Evolutionary conservation across 1,140 invertebrate species (phyloP).

Genomic region (Eciton burchellii): DNA sequence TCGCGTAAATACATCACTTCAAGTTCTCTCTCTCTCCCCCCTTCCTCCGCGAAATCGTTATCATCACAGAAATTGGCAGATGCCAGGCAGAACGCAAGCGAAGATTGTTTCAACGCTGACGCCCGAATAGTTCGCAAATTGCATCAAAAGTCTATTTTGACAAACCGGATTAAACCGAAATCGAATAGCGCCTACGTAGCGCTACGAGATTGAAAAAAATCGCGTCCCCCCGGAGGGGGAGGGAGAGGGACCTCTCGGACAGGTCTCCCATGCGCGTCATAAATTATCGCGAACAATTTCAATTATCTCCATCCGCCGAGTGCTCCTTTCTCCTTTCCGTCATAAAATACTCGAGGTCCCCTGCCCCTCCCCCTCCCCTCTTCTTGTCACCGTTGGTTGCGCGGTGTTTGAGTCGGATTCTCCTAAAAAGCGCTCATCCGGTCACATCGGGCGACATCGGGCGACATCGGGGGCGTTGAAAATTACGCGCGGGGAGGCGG

Average conservation of each 20-base stretch:
- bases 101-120: background rate
- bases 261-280: background rate
- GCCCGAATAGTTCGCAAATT: background rate
- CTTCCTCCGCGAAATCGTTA: background rate
- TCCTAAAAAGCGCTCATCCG: background rate
- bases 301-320: background rate
- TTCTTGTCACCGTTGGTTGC: too few species aligned
- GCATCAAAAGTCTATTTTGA: background rate
- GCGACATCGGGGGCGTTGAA: conserved; percentile 3
- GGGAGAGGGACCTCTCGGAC: background rate
- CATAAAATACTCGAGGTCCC: background rate
- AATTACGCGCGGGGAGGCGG: conserved; percentile 13
- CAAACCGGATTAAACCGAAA: background rate
- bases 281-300: background rate
- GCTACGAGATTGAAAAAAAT: background rate
- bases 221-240: background rate
- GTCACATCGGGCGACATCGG: background rate
- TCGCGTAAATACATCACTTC: background rate
- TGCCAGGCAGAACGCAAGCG: background rate
- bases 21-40: background rate
- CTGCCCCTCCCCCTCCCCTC: too few species aligned
- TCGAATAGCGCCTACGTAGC: background rate
- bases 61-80: background rate
- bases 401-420: conserved; percentile 10
- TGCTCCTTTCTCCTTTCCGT: background rate